Evolutionary conservation across 1,140 invertebrate species (phyloP).

Genomic region (Lordiphosa collinella): DNA sequence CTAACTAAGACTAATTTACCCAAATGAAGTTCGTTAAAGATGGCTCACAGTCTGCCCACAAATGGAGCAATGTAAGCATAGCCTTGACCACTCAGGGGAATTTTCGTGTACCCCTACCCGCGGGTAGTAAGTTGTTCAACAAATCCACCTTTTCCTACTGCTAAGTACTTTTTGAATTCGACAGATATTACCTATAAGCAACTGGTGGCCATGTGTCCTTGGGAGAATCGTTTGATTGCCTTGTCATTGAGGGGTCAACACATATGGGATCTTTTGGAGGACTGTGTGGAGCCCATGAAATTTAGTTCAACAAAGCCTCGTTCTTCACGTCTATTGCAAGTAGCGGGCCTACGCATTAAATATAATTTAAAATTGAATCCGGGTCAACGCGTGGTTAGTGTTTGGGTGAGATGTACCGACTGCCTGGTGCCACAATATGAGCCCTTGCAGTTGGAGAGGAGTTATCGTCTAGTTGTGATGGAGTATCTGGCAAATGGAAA

Average conservation of each 20-base stretch:
- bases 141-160: neutral
- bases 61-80: slow-evolving; percentile 59
- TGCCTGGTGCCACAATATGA: slow-evolving; percentile 85
- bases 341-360: slow-evolving; percentile 80
- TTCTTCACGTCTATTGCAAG: slow-evolving; percentile 82
- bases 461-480: slow-evolving; percentile 84
- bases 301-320: slow-evolving; percentile 52
- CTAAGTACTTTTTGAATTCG: slow-evolving; percentile 13
- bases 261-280: slow-evolving; percentile 83
- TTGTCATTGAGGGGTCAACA: slow-evolving; percentile 84
- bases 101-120: slow-evolving; percentile 50
- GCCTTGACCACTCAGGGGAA: slow-evolving; percentile 56
- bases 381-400: slow-evolving; percentile 81
- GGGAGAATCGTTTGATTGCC: slow-evolving; percentile 86
- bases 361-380: slow-evolving; percentile 80
- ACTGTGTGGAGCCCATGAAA: slow-evolving; percentile 80
- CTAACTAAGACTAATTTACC: neutral
- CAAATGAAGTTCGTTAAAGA: slow-evolving; percentile 48
- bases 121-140: slow-evolving; percentile 45
- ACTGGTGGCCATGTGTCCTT: slow-evolving; percentile 85
- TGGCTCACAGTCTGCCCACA: neutral
- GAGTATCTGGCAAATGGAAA: slow-evolving; percentile 85
- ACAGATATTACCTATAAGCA: slow-evolving; percentile 85
- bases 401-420: slow-evolving; percentile 83
- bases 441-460: slow-evolving; percentile 78